Evolutionary conservation across 2,888 invertebrate genomes (phyloP).

Genomic region (Latrodectus hesperus): DNA sequence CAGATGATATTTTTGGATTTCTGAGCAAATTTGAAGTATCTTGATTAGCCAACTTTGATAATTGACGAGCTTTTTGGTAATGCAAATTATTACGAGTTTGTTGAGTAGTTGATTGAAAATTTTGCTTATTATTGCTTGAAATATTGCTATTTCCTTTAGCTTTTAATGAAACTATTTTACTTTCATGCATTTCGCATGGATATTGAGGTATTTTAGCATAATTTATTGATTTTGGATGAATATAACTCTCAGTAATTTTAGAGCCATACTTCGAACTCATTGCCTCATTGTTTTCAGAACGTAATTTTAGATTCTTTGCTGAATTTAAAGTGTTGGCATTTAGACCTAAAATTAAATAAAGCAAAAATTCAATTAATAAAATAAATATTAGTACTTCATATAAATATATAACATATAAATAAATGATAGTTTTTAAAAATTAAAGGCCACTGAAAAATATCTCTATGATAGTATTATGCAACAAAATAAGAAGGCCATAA

Average conservation of each 20-base stretch:
- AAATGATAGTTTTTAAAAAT: no score
- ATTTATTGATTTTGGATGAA: slow-evolving; percentile 56
- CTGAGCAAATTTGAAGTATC: slow-evolving; percentile 29
- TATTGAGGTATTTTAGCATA: slow-evolving; percentile 62
- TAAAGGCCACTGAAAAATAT: no score
- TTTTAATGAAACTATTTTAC: slow-evolving; percentile 62
- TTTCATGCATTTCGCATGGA: slow-evolving; percentile 65
- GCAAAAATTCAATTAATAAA: not conserved
- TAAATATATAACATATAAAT: no score
- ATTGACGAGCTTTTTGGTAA: slow-evolving; percentile 59
- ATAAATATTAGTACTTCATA: no score
- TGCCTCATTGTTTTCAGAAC: slow-evolving; percentile 11
- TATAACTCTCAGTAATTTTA: slow-evolving; percentile 60
- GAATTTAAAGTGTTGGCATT: slow-evolving; percentile 17
- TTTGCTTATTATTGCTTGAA: slow-evolving; percentile 8
- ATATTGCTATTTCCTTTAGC: slow-evolving; percentile 20
- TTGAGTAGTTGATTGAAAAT: slow-evolving; percentile 10
- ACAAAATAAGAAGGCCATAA: no score
- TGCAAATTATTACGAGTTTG: slow-evolving; percentile 36
- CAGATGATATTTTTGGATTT: slow-evolving; percentile 41
- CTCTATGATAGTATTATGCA: no score
- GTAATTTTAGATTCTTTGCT: slow-evolving; percentile 6
- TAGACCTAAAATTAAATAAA: slow-evolving; percentile 26
- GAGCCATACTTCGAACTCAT: not conserved
- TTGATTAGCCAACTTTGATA: slow-evolving; percentile 30